Evolutionary conservation across 1,140 invertebrate genomes (phyloP).

Genomic region (Monomorium pharaonis): DNA sequence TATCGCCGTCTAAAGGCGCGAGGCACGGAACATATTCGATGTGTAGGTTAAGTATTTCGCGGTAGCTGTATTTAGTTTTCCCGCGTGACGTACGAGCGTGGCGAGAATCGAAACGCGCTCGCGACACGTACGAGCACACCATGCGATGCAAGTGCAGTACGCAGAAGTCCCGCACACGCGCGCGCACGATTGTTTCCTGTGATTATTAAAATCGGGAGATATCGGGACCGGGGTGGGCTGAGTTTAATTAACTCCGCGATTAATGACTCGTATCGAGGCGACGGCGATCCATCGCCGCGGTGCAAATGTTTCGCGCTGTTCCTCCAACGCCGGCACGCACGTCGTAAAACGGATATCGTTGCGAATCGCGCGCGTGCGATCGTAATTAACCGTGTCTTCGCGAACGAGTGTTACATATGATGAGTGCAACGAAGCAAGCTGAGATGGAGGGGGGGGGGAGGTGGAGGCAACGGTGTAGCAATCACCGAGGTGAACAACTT

Average conservation of each 20-base stretch:
- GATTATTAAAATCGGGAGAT: slow-evolving; percentile 23
- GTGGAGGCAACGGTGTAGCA: background rate
- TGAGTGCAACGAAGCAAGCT: background rate
- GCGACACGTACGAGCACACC: background rate
- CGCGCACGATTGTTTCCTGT: background rate
- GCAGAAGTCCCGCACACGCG: background rate
- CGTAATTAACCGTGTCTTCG: slow-evolving; percentile 14
- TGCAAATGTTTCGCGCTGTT: background rate
- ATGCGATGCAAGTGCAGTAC: background rate
- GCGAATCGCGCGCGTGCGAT: background rate
- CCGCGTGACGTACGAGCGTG: too few species aligned
- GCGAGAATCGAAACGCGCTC: background rate
- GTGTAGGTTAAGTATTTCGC: background rate
- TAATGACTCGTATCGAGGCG: slow-evolving; percentile 16
- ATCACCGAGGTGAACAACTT: background rate
- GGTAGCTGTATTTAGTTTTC: too few species aligned
- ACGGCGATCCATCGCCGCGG: background rate
- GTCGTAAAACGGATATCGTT: slow-evolving; percentile 13
- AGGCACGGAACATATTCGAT: background rate
- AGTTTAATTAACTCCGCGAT: slow-evolving; percentile 19
- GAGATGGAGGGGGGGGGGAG: background rate
- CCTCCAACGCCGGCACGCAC: background rate
- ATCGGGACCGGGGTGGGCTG: background rate
- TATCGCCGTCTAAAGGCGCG: background rate
- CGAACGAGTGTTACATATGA: background rate